Evolutionary conservation across 2,113 vertebrate genomes (phyloP).

Genomic region (Porphyrio hochstetteri): DNA sequence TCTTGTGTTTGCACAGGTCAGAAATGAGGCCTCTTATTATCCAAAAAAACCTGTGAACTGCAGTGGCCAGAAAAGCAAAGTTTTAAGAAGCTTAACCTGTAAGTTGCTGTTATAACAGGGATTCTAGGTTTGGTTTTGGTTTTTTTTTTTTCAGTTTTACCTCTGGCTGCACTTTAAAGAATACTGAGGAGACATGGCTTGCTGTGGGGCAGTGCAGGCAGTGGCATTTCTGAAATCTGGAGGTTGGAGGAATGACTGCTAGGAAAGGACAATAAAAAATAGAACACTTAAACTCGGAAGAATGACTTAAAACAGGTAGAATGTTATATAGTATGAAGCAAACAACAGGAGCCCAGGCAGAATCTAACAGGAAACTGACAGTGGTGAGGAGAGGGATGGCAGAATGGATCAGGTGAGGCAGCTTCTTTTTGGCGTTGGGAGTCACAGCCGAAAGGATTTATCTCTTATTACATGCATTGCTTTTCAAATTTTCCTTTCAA

Average conservation of each 20-base stretch:
- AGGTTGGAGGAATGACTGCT: background rate
- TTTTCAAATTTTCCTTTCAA: background rate
- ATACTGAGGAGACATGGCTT: background rate
- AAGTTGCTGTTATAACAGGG: conserved; percentile 25
- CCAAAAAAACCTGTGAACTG: conserved; percentile 8
- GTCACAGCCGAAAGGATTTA: background rate
- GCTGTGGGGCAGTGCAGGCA: background rate
- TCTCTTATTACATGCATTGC: background rate
- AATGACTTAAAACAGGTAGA: background rate
- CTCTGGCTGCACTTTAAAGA: conserved; percentile 9
- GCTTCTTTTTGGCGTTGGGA: background rate
- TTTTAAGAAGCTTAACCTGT: conserved; percentile 20
- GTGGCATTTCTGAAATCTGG: background rate
- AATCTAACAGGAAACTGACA: background rate
- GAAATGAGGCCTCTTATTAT: conserved; percentile 18
- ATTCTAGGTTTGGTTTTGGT: background rate
- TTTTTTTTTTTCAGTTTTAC: conserved; percentile 13
- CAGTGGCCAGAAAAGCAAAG: conserved; percentile 3
- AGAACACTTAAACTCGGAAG: background rate
- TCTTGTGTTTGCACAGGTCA: background rate
- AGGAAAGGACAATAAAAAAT: background rate
- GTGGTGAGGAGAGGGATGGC: background rate
- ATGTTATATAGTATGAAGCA: background rate
- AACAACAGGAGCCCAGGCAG: background rate
- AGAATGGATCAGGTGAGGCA: background rate